Evolutionary conservation across 2,113 vertebrate species (phyloP).

Genomic region (Antechinus stuartii): DNA sequence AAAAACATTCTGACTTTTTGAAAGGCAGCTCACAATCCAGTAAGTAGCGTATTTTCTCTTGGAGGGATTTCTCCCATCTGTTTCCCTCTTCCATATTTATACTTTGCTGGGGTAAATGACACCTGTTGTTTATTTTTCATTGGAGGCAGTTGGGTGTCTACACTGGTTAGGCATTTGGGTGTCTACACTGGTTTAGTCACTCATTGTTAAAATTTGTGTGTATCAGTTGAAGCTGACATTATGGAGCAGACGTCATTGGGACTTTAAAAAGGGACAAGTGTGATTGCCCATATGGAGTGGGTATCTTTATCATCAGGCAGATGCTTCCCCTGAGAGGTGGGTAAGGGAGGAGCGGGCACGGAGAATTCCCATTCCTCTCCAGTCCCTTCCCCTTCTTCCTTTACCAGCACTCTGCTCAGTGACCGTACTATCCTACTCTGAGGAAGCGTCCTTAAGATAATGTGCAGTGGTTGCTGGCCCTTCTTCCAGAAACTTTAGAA

Average conservation of each 20-base stretch:
- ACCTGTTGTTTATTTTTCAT: background rate
- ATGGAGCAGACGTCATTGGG: background rate
- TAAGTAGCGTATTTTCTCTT: background rate
- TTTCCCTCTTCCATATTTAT: constrained; percentile 30
- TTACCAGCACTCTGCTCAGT: background rate
- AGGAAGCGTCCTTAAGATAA: background rate
- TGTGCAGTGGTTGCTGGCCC: background rate
- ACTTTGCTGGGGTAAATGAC: constrained; percentile 20
- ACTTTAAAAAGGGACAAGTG: background rate
- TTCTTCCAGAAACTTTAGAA: background rate
- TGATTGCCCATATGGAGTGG: background rate
- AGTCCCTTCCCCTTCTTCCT: background rate
- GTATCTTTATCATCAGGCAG: background rate
- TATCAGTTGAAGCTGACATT: background rate
- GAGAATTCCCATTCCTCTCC: background rate
- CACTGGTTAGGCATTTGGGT: too few relatives aligned
- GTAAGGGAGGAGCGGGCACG: background rate
- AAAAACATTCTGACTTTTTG: background rate
- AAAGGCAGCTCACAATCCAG: background rate
- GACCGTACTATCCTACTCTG: background rate
- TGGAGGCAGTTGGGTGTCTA: background rate
- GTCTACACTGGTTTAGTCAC: background rate
- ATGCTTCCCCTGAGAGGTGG: background rate
- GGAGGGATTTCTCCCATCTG: background rate
- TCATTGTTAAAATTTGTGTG: background rate